phyloP scores from a whole-genome alignment of 1,140 invertebrate species.

The Nylanderia fulva region DNA sequence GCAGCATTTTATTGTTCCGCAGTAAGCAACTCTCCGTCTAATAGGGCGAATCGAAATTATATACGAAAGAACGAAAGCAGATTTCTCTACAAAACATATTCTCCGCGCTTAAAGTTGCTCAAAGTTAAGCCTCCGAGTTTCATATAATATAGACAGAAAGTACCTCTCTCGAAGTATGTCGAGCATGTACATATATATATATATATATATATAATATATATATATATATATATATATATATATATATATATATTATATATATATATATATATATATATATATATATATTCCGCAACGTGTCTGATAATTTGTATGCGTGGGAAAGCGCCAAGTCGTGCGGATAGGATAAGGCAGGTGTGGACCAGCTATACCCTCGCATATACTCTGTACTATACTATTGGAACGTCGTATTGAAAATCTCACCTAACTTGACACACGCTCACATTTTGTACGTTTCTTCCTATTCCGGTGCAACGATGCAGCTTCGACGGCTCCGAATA shows the following conservation, averaged over 20 bases:
- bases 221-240: no score
- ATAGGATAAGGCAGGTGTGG: slow-evolving; percentile 20
- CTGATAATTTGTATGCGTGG: slow-evolving; percentile 45
- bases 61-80: not conserved
- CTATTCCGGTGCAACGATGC: slow-evolving; percentile 1
- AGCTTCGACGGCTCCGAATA: slow-evolving; percentile 47
- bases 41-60: not conserved
- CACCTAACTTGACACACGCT: slow-evolving; percentile 27
- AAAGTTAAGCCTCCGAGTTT: not conserved
- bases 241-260: no score
- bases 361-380: not conserved
- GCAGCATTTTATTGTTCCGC: slow-evolving; percentile 19
- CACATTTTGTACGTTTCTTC: slow-evolving; percentile 30
- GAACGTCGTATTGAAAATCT: slow-evolving; percentile 47
- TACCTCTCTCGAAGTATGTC: not conserved
- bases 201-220: no score
- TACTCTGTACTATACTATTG: slow-evolving; percentile 7
- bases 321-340: slow-evolving; percentile 3
- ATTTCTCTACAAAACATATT: not conserved
- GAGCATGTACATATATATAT: no score
- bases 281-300: slow-evolving; percentile 5
- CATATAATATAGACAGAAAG: not conserved
- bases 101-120: not conserved
- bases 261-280: no score
- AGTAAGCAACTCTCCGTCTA: not conserved